These are phyloP conservation scores for Brachionus angularis DNA, from an alignment of 1,140 invertebrate species.

Conservation along the genomic window DNA sequence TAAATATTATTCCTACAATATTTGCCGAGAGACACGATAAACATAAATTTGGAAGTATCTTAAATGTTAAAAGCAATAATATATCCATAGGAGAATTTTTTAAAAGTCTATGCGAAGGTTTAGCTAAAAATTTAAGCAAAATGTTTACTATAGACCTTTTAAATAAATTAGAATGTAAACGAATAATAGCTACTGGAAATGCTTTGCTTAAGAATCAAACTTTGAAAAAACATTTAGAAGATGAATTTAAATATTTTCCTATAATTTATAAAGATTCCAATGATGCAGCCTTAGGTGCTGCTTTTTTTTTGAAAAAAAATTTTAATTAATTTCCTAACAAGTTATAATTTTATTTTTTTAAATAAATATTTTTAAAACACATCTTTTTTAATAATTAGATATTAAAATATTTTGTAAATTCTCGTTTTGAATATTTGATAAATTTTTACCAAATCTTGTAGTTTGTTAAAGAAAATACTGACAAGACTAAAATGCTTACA, in stretches of 20 bases:
- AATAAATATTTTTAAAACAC: no score
- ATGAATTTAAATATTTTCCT: slow-evolving; percentile 4
- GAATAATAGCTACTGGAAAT: slow-evolving; percentile 36
- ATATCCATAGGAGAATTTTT: slow-evolving; percentile 68
- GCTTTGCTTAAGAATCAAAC: slow-evolving; percentile 7
- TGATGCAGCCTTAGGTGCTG: slow-evolving; percentile 40
- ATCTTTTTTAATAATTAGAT: no score
- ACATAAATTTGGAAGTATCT: slow-evolving; percentile 64
- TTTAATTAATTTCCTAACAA: no score
- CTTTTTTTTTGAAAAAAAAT: slow-evolving; percentile 20
- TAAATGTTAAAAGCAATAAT: slow-evolving; percentile 69
- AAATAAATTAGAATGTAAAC: neutral
- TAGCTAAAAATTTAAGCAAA: slow-evolving; percentile 71
- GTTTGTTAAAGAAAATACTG: no score
- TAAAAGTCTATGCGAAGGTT: slow-evolving; percentile 69
- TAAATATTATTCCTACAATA: slow-evolving; percentile 63
- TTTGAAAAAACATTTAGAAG: neutral
- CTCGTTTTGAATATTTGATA: no score
- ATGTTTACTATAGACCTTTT: slow-evolving; percentile 49
- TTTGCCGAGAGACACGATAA: slow-evolving; percentile 74
- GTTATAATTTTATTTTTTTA: no score
- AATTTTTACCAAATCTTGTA: no score
- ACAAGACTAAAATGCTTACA: no score
- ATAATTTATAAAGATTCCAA: neutral
- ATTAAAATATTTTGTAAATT: no score